Percentiles rank a stretch among this genome's conserved stretches.
Evolutionary conservation across 1,140 invertebrate genomes (phyloP).

Genomic region (Chionoecetes opilio): DNA sequence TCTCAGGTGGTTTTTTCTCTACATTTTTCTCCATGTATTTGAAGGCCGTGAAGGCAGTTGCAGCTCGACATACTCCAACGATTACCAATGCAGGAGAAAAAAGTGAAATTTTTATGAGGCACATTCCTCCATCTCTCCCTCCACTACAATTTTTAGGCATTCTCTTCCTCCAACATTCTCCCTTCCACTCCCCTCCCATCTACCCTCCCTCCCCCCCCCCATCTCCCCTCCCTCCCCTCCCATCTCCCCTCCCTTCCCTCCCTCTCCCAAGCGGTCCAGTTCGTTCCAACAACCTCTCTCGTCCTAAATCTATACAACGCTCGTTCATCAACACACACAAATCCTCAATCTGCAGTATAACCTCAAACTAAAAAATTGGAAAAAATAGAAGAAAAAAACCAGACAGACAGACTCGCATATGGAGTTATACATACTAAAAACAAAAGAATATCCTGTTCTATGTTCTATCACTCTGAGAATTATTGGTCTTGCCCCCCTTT

Average conservation of each 20-base stretch:
- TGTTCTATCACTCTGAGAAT: not conserved
- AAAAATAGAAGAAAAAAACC: not conserved
- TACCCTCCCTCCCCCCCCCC: not conserved
- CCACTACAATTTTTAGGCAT: not conserved
- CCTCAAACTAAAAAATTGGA: not conserved
- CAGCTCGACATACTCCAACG: not conserved
- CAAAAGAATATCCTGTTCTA: not conserved
- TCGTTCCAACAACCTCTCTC: not conserved
- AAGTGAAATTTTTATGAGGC: not conserved
- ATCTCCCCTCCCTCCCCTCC: not conserved
- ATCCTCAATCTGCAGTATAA: conserved; percentile 21
- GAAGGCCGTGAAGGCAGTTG: not conserved
- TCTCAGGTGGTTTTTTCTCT: no score
- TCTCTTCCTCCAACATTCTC: not conserved
- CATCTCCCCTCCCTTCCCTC: not conserved
- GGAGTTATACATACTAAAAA: not conserved
- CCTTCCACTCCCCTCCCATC: not conserved
- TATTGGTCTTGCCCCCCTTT: not conserved
- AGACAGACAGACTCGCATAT: not conserved
- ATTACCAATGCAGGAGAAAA: not conserved
- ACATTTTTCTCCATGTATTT: not conserved
- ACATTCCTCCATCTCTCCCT: conserved; percentile 11
- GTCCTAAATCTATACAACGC: not conserved
- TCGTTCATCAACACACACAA: conserved; percentile 14
- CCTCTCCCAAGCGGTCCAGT: not conserved